A percentile compares a stretch with the other conserved stretches of the same genome.
Conservation (phyloP, 2,113 vertebrate species). For the Agelaius tricolor region DNA sequence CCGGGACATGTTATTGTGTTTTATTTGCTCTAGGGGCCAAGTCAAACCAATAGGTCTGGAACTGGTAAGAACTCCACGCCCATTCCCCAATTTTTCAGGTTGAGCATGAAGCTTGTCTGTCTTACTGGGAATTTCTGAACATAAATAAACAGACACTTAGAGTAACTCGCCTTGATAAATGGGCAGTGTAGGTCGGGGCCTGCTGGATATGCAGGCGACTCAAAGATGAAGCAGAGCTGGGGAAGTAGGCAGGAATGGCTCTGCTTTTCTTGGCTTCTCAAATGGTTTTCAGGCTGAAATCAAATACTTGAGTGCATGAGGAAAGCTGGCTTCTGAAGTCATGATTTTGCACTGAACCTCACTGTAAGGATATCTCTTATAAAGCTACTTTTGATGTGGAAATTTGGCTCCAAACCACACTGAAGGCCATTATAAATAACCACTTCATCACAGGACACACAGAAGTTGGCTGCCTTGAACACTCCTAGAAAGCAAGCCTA, state of each 20-base stretch:
- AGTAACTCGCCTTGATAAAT: conserved; percentile 67
- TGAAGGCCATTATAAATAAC: conserved; percentile 75
- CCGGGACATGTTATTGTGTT: conserved; percentile 36
- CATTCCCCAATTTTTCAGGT: conserved; percentile 13
- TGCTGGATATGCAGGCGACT: conserved; percentile 57
- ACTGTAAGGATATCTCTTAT: conserved; percentile 71
- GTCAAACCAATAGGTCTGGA: conserved; percentile 53
- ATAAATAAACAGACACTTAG: conserved; percentile 59
- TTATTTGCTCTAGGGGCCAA: conserved; percentile 49
- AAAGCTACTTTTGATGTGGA: conserved; percentile 76
- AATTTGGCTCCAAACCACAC: conserved; percentile 66
- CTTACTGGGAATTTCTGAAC: conserved; percentile 58
- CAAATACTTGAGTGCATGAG: conserved; percentile 67
- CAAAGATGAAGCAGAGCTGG: conserved; percentile 66
- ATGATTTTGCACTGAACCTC: conserved; percentile 71
- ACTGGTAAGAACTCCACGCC: conserved; percentile 19
- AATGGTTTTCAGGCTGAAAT: conserved; percentile 68
- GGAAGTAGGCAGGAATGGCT: conserved; percentile 71
- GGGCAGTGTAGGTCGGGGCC: conserved; percentile 31
- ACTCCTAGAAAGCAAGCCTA: conserved; percentile 65
- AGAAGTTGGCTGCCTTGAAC: conserved; percentile 67
- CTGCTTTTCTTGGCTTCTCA: conserved; percentile 75
- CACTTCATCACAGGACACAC: conserved; percentile 69
- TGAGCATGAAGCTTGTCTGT: conserved; percentile 60
- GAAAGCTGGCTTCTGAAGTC: conserved; percentile 71